Percentiles rank a stretch among this genome's conserved stretches.
Evolutionary conservation across 1,140 invertebrate species (phyloP).

Genomic region (Ostrea denselamellosa): DNA sequence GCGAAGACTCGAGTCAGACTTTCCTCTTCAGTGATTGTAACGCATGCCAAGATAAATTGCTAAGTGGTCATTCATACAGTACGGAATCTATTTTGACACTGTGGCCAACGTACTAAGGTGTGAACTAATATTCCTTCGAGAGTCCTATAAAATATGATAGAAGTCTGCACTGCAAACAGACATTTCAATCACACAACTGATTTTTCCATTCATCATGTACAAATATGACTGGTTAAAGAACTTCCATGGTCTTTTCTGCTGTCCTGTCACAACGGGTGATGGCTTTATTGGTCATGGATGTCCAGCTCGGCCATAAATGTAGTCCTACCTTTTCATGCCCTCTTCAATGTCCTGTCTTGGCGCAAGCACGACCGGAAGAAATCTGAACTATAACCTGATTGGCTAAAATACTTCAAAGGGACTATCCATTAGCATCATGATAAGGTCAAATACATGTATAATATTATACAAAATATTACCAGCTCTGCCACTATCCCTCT

Average conservation of each 20-base stretch:
- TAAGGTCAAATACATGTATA: not conserved
- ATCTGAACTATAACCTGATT: not conserved
- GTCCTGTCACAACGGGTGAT: not conserved
- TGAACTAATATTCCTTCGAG: not conserved
- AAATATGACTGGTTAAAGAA: not conserved
- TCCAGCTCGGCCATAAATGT: not conserved
- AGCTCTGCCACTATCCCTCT: not conserved
- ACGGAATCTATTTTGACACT: not conserved
- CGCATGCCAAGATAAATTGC: not conserved
- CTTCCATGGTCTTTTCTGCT: constrained; percentile 17
- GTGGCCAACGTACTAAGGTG: not conserved
- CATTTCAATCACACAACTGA: not conserved
- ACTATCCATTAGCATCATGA: not conserved
- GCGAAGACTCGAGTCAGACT: not conserved
- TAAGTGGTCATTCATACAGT: not conserved
- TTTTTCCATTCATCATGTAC: constrained; percentile 7
- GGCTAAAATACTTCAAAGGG: not conserved
- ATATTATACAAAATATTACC: not conserved
- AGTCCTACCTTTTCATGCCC: constrained; percentile 2
- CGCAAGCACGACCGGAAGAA: not conserved
- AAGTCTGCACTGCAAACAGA: not conserved
- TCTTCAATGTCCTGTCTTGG: not conserved
- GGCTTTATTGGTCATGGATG: constrained; percentile 9
- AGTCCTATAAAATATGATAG: not conserved
- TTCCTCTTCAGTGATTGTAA: not conserved